Evolutionary conservation across 2,888 invertebrate genomes (phyloP), one percentile per base, ranked within the genome.

Genomic region (Therioaphis trifolii): DNA sequence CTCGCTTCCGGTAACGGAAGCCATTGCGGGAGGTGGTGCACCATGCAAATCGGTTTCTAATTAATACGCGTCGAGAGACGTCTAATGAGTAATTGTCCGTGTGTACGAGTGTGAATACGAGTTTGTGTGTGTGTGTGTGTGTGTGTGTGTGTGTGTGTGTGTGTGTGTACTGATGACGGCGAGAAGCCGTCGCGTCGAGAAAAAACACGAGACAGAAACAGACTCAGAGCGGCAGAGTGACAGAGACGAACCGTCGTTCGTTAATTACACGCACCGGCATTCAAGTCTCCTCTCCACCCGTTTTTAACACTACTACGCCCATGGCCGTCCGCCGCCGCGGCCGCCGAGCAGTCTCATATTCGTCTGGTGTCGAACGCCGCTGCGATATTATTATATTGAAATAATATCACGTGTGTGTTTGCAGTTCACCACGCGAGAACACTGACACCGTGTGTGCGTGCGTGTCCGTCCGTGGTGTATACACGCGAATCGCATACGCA

Each of bases 241-340:
- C n/a, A 21, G 35, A 27, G 15, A 9, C 46, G 40, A n/a, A n/a
- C 49, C 49, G 63, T 27, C n/a, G 18, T 68, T 9, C 55, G 68
- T 69, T 79, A 78, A 79, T 79, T 69, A 79, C 40, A 35, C 15
- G 43, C 55, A 27, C 69, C n/a, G 55, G 79, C 79, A 69, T 79
- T 79, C 40, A 79, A 79, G 78, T 79, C 78, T 69, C 78, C 55
- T 68, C 40, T 68, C 78, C 68, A 55, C 68, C 40, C 69, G 55
- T 55, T 79, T 79, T 69, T 69, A 69, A 79, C 78, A 55, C 69
- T 66, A 69, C 52, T 18, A 68, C 78, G 78, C 78, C 76, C 75
- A 61, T 61, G 12, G 11, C 18, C 11, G 55, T 5, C 35, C n/a
- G 5, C 58, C 9, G 21, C 24, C 55, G n/a, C n/a, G 55, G 5